These are phyloP conservation scores for Drosophila nikananu DNA, from an alignment of 1,140 invertebrate species.

Conservation along the genomic window DNA sequence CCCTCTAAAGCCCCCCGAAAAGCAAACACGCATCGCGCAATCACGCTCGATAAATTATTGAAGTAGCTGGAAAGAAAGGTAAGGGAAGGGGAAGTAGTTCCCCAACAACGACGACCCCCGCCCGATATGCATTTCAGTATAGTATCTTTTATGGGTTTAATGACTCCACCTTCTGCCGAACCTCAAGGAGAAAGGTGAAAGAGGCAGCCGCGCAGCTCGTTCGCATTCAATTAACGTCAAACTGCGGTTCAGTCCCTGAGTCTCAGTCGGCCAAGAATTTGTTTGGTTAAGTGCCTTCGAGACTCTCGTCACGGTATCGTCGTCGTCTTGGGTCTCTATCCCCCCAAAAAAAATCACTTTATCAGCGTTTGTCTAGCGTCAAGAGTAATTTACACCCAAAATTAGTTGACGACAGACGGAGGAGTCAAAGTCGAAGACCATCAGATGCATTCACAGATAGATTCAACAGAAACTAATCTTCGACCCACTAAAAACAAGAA, in stretches of 20 bases:
- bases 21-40: conserved; percentile 40
- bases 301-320: conserved; percentile 39
- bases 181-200: conserved; percentile 50
- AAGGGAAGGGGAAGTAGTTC: not conserved
- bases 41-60: conserved; percentile 78
- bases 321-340: conserved; percentile 1
- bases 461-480: conserved; percentile 17
- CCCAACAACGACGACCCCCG: conserved; percentile 10
- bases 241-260: conserved; percentile 17
- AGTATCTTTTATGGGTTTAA: conserved; percentile 76
- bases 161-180: conserved; percentile 49
- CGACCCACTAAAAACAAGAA: conserved; percentile 41
- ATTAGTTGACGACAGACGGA: conserved; percentile 43
- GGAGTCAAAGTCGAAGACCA: conserved; percentile 9
- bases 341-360: conserved; percentile 61
- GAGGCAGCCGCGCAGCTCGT: conserved; percentile 56
- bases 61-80: conserved; percentile 49
- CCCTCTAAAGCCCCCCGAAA: conserved; percentile 12
- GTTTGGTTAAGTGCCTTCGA: conserved; percentile 51
- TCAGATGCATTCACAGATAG: conserved; percentile 39
- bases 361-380: conserved; percentile 67
- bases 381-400: conserved; percentile 70
- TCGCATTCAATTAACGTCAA: conserved; percentile 79
- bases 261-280: conserved; percentile 15
- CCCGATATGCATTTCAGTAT: conserved; percentile 58